Conservation (phyloP, 2,797 vertebrate genomes). For the Pseudomugil tenellus region DNA sequence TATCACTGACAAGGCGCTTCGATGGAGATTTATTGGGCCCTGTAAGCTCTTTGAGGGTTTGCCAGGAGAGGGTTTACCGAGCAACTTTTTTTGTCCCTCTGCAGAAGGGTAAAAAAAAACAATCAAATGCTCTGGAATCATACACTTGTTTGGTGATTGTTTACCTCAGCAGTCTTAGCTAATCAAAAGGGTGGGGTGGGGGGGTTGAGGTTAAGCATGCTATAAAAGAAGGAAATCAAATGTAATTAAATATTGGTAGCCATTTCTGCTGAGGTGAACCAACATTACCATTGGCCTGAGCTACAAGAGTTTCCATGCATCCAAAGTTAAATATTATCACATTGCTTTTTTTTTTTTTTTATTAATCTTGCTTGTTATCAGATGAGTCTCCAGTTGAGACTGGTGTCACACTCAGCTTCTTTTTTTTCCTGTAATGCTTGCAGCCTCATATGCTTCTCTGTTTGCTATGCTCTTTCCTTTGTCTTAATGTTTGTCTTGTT, state of each 20-base stretch:
- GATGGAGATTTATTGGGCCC: slow-evolving; percentile 72
- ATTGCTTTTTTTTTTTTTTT: slow-evolving; percentile 18
- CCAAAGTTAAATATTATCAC: slow-evolving; percentile 25
- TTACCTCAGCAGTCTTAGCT: slow-evolving; percentile 60
- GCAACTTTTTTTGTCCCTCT: slow-evolving; percentile 40
- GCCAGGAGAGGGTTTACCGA: slow-evolving; percentile 75
- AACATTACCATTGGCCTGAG: slow-evolving; percentile 26
- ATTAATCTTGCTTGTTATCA: slow-evolving; percentile 11
- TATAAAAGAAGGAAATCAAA: slow-evolving; percentile 35
- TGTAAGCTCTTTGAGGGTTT: slow-evolving; percentile 70
- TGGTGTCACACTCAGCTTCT: slow-evolving; percentile 20
- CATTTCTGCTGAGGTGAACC: slow-evolving; percentile 60
- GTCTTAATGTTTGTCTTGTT: slow-evolving; percentile 66
- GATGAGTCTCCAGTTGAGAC: slow-evolving; percentile 22
- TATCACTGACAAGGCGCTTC: slow-evolving; percentile 68
- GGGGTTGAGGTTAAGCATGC: slow-evolving; percentile 22
- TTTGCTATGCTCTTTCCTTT: slow-evolving; percentile 63
- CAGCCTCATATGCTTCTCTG: slow-evolving; percentile 63
- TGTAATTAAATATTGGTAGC: slow-evolving; percentile 36
- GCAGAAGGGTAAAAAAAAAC: slow-evolving; percentile 22
- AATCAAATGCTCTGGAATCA: slow-evolving; percentile 39
- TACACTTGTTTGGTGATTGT: slow-evolving; percentile 30
- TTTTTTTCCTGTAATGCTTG: slow-evolving; percentile 51
- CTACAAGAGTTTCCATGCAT: slow-evolving; percentile 13
- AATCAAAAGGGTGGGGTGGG: slow-evolving; percentile 29